A percentile compares a stretch with the other conserved stretches of the same genome.
These are phyloP conservation scores for Potorous gilbertii DNA, from an alignment of 2,797 vertebrate species.

Conservation along the genomic window DNA sequence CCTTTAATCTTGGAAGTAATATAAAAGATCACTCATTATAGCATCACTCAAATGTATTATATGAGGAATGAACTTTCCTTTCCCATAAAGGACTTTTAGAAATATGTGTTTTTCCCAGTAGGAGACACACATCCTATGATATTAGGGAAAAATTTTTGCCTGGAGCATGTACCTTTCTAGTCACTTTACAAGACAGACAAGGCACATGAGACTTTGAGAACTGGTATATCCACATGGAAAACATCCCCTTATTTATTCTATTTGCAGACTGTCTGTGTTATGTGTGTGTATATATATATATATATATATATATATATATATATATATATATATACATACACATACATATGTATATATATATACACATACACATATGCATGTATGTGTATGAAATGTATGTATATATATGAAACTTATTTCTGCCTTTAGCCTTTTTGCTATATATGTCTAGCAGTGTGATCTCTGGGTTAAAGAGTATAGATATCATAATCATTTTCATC, in stretches of 20 bases:
- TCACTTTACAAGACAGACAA: background rate
- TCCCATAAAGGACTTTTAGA: background rate
- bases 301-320: no score
- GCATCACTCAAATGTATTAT: background rate
- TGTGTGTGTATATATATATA: background rate
- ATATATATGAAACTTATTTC: background rate
- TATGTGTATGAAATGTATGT: background rate
- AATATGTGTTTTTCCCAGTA: background rate
- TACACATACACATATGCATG: no score
- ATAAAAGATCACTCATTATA: background rate
- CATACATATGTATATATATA: no score
- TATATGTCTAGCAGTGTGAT: background rate
- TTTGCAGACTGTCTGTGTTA: background rate
- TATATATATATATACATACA: background rate
- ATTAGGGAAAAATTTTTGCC: background rate
- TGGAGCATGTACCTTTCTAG: conserved; percentile 25
- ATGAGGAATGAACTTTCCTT: background rate
- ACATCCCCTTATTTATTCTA: background rate
- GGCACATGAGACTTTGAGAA: background rate
- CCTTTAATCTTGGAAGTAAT: background rate
- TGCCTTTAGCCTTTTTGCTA: background rate
- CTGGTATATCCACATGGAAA: background rate
- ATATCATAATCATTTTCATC: background rate
- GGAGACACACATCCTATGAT: background rate
- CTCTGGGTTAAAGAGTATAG: background rate